Percentiles rank a stretch among this genome's conserved stretches.
These are phyloP conservation scores for Hipposideros armiger DNA, from an alignment of 2,113 vertebrate species.

Conservation along the genomic window DNA sequence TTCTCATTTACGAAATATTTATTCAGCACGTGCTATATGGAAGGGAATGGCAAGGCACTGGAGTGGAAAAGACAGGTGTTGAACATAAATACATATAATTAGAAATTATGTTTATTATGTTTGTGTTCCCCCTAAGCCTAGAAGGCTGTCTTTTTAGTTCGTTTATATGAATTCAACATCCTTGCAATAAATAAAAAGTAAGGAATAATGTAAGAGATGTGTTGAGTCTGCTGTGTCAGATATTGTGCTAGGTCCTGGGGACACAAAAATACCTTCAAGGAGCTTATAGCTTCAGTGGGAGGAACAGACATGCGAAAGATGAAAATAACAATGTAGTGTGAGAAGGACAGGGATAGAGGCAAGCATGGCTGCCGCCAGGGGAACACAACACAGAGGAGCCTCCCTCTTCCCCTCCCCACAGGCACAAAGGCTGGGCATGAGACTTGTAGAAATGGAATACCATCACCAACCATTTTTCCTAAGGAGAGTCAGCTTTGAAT, in stretches of 20 bases:
- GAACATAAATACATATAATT: background rate
- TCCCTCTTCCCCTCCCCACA: fast-evolving
- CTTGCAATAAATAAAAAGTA: background rate
- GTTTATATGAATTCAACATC: background rate
- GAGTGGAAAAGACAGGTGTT: background rate
- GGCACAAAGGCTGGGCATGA: background rate
- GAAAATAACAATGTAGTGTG: background rate
- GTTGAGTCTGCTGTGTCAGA: background rate
- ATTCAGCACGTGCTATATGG: background rate
- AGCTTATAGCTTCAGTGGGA: background rate
- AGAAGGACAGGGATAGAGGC: background rate
- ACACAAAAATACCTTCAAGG: background rate
- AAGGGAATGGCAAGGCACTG: background rate
- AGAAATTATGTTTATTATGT: background rate
- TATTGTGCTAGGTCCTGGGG: background rate
- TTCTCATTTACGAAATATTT: background rate
- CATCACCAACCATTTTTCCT: background rate
- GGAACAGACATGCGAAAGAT: background rate
- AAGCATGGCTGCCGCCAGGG: background rate
- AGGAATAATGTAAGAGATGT: background rate
- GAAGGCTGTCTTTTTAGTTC: background rate
- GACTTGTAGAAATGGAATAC: background rate
- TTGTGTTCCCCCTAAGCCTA: background rate
- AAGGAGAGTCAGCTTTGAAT: background rate
- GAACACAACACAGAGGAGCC: too few species aligned